Evolutionary conservation across 2,797 vertebrate genomes (phyloP).

Genomic region (Odontamblyopus lacepedii): DNA sequence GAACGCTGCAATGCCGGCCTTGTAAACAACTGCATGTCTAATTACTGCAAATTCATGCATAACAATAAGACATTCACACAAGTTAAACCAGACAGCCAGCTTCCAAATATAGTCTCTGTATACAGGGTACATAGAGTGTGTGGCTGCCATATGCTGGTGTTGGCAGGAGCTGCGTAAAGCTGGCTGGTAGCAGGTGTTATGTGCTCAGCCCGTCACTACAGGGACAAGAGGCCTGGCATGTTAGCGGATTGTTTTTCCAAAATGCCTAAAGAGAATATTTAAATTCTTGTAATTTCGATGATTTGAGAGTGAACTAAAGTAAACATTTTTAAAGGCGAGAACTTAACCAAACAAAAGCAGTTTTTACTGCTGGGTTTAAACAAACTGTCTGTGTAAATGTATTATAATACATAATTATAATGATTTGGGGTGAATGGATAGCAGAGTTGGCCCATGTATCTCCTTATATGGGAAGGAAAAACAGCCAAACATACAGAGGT

Average conservation of each 20-base stretch:
- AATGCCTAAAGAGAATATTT: conserved; percentile 26
- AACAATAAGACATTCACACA: conserved; percentile 56
- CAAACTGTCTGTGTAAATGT: background rate
- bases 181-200: conserved; percentile 44
- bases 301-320: background rate
- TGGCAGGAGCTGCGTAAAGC: conserved; percentile 40
- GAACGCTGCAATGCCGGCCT: background rate
- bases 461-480: background rate
- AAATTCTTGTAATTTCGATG: background rate
- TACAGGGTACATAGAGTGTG: conserved; percentile 16
- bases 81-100: conserved; percentile 37
- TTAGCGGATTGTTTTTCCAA: conserved; percentile 22
- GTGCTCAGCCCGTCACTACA: conserved; percentile 28
- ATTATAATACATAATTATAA: background rate
- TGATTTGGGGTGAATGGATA: background rate
- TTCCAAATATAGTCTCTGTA: conserved; percentile 30
- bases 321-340: background rate
- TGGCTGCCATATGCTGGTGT: conserved; percentile 43
- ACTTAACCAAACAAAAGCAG: background rate
- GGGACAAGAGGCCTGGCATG: conserved; percentile 32
- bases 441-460: background rate
- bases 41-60: conserved; percentile 47
- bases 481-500: background rate
- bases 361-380: background rate
- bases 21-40: conserved; percentile 16